Base-by-base conservation (phyloP, 1,140 invertebrate genomes). In the Agrilus planipennis region DNA sequence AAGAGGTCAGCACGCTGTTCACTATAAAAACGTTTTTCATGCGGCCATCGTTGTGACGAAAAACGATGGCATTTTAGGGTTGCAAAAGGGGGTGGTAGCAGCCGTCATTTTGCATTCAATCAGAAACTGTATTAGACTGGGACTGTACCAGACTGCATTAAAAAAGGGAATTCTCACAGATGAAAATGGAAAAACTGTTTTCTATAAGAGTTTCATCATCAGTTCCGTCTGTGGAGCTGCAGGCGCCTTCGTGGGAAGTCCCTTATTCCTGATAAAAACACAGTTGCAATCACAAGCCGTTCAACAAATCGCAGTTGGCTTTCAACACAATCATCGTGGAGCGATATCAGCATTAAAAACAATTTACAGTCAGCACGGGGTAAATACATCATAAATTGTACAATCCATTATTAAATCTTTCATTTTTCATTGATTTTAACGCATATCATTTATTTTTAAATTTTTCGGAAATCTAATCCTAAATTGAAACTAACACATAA, bases 201-300 rank as follows among this genome's bases (percentile, higher is more conserved):
- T 83, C 46, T 40, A 72, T 1, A 73, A 73, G 51, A 81, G 79
- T 23, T 64, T 81, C 2, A 45, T 79, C 14, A 77, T 80, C 48
- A 79, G 82, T 27, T 81, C 81, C 18, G 46, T 75, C 11, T 73
- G 82, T 18, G 89, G 89, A 4, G 70, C 75, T 23, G 51, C 82
- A 31, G 89, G 87, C 9, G 80, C 82, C 9, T 71, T 78, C 36
- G 59, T 77, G 19, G 85, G 77, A 2, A 89, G 84, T 54, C 89
- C 88, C 0, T 76, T 90, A 38, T 90, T 86, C 58, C 62, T 92
- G 60, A 72, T 93, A 9, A 95, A 95, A 67, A 91, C 86, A 0
- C 84, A 92, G 53, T 60, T 93, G 10, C 90, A 95, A 57, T 75
- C 87, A 0, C 79, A 84, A 47, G 76, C 81, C 0, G 76, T 78